Evolutionary conservation across 2,888 invertebrate species (phyloP).

Genomic region (Rutpela maculata): DNA sequence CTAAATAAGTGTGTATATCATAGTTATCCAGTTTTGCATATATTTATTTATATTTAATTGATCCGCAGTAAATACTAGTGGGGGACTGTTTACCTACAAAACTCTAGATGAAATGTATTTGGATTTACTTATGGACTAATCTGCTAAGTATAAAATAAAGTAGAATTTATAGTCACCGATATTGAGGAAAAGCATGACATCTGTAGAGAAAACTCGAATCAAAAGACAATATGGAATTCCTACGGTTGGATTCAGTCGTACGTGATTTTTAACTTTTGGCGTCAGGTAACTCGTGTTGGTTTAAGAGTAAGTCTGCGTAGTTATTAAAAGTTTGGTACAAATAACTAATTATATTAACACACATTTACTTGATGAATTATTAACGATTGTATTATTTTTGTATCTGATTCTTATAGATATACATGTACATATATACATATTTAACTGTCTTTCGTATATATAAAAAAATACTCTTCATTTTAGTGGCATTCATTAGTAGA

Average conservation of each 20-base stretch:
- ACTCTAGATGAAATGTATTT: not conserved
- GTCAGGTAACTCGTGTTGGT: not conserved
- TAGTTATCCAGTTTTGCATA: not conserved
- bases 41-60: constrained; percentile 4
- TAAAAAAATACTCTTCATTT: not conserved
- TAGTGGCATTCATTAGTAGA: not conserved
- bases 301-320: not conserved
- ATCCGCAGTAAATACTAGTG: constrained; percentile 3
- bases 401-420: not conserved
- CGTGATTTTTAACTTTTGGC: not conserved
- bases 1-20: not conserved
- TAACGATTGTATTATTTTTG: not conserved
- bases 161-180: not conserved
- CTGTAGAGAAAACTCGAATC: not conserved
- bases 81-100: not conserved
- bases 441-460: no score
- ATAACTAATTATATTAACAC: not conserved
- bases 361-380: not conserved
- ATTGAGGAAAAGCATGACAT: not conserved
- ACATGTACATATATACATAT: not conserved
- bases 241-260: not conserved
- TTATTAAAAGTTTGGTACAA: not conserved
- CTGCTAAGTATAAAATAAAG: not conserved
- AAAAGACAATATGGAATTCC: not conserved
- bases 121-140: not conserved